These are phyloP conservation scores for Drosophila sulfurigaster DNA, from an alignment of 1,140 invertebrate species.

Conservation along the genomic window DNA sequence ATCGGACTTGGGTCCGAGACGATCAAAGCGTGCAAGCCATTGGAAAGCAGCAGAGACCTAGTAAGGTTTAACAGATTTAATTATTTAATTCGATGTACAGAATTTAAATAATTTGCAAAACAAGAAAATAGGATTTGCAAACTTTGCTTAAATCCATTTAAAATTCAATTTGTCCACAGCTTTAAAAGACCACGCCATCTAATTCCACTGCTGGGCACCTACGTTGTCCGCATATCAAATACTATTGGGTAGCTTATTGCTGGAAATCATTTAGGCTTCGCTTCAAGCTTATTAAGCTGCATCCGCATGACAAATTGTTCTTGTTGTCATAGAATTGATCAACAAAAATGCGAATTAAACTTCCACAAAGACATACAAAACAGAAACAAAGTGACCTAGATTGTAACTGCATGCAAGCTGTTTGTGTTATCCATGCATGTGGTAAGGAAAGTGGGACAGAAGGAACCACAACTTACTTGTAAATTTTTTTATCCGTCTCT, in stretches of 20 bases:
- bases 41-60: slow-evolving; percentile 88
- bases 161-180: too few species aligned
- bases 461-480: slow-evolving; percentile 76
- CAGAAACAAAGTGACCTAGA: background rate
- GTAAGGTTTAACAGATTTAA: background rate
- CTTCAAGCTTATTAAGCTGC: background rate
- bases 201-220: too few species aligned
- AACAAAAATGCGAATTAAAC: background rate
- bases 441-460: background rate
- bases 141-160: too few species aligned
- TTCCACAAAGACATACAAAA: background rate
- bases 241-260: too few species aligned
- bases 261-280: background rate
- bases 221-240: too few species aligned
- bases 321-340: background rate
- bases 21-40: slow-evolving; percentile 89
- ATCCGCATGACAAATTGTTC: background rate
- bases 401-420: background rate
- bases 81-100: too few species aligned
- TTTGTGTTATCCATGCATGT: background rate
- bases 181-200: too few species aligned
- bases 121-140: too few species aligned
- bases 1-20: slow-evolving; percentile 87
- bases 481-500: slow-evolving; percentile 87
- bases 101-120: too few species aligned